Conservation (phyloP, 1,140 invertebrate species). For the Drosophila biarmipes region DNA sequence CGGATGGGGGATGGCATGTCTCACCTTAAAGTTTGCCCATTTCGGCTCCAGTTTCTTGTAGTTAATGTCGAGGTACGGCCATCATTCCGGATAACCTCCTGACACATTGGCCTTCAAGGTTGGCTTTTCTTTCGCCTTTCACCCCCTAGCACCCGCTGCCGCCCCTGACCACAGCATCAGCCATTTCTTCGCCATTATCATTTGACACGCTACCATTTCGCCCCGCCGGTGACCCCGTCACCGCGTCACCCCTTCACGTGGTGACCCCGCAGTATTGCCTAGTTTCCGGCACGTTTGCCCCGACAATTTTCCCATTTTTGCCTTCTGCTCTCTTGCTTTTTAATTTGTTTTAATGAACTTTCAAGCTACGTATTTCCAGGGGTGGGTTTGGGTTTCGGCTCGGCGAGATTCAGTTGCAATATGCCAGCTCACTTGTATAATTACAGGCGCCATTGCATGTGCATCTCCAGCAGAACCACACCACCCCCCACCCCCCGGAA, state of each 20-base stretch:
- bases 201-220: constrained; percentile 13
- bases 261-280: constrained; percentile 36
- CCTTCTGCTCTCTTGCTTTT: constrained; percentile 66
- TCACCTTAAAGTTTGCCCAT: constrained; percentile 19
- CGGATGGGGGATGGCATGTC: background rate
- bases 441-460: constrained; percentile 79
- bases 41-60: constrained; percentile 6
- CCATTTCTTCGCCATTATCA: constrained; percentile 52
- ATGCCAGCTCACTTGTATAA: constrained; percentile 80
- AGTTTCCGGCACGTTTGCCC: constrained; percentile 72
- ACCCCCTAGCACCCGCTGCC: too few relatives aligned
- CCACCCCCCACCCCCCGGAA: background rate
- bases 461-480: constrained; percentile 17
- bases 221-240: background rate
- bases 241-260: background rate
- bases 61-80: constrained; percentile 6
- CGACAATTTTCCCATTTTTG: constrained; percentile 65
- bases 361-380: constrained; percentile 59
- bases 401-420: constrained; percentile 50
- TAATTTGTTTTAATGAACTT: constrained; percentile 83
- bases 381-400: background rate
- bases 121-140: background rate
- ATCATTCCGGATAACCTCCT: constrained; percentile 36
- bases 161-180: constrained; percentile 8
- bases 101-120: constrained; percentile 53